Base-by-base conservation (phyloP, 2,888 invertebrate species). In the Minunthozetes semirufus region DNA sequence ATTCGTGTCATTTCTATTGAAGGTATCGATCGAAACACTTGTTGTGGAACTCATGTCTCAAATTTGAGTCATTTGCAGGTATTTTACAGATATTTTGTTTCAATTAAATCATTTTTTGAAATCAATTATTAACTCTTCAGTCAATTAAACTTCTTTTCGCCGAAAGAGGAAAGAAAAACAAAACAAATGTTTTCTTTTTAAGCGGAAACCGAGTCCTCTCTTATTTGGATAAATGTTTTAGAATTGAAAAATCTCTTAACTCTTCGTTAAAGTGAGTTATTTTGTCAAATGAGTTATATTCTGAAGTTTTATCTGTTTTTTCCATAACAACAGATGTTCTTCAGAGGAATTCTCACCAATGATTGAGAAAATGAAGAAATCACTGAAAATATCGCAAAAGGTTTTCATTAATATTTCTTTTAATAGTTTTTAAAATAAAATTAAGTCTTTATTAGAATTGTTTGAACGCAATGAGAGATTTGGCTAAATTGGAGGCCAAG, bases 11-110 rank as follows among this genome's bases (percentile, higher is more conserved):
- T 94, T 48, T 86, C 87, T 72, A 93, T 93, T 76, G 88, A 89
- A 48, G 88, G 88, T 25, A 83, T 92, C 66, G 93, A 93, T 79
- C 87, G 88, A 76, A 91, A 91, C 80, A 88, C 92, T 87, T 94
- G 93, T 81, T 93, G 93, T 83, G 93, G 93, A 0, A 93, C 93
- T 0, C 93, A 93, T 81, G 91, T 93, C 0, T 85, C 86, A 5
- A 91, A 89, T 82, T 84, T 92, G 42, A 87, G 88, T 46, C 85
- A 86, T 77, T 80, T 86, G 53, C 84, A 86, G 82, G 85, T 85
- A n/a, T 19, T 53, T 53, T 9, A 19, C 19, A 19, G 1, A 22
- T 22, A 9, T 29, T 53, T n/a, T 48, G 15, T 3, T 42, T 33
- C 38, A 17, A 17, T 25, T 74, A 29, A 13, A 42, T 13, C 13